These are phyloP conservation scores for Eulemur macaco DNA, from an alignment of 2,113 vertebrate genomes.

Conservation along the genomic window DNA sequence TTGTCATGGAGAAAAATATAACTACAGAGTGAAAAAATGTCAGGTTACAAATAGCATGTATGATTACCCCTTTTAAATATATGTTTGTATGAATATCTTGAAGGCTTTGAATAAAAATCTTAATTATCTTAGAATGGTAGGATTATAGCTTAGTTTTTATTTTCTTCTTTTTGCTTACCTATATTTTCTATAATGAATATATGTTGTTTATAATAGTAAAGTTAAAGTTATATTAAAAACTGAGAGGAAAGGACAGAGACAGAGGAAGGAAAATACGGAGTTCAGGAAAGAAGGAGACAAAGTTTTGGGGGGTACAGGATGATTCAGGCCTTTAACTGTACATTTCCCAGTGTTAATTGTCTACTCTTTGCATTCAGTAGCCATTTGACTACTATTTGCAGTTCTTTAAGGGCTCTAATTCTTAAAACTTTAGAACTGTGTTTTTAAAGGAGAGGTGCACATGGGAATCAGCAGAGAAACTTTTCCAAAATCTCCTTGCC, in stretches of 20 bases:
- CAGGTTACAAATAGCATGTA: background rate
- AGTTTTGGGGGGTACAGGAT: background rate
- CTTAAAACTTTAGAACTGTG: background rate
- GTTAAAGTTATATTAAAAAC: background rate
- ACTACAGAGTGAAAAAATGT: background rate
- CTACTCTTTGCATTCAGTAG: background rate
- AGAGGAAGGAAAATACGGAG: background rate
- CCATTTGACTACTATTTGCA: background rate
- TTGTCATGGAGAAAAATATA: background rate
- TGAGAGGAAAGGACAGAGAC: background rate
- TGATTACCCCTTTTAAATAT: background rate
- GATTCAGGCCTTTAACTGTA: background rate
- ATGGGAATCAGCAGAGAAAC: background rate
- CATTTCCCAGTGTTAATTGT: background rate
- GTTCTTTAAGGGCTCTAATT: background rate
- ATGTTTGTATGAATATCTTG: background rate
- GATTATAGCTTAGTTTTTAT: background rate
- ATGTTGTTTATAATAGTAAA: background rate
- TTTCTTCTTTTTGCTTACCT: background rate
- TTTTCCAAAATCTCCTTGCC: background rate
- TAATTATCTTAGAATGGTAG: background rate
- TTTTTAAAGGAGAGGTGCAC: background rate
- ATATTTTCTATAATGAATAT: background rate
- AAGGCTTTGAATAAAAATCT: background rate
- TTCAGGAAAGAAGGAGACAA: background rate